Evolutionary conservation across 2,797 vertebrate genomes (phyloP).

Genomic region (Acrocephalus scirpaceus): DNA sequence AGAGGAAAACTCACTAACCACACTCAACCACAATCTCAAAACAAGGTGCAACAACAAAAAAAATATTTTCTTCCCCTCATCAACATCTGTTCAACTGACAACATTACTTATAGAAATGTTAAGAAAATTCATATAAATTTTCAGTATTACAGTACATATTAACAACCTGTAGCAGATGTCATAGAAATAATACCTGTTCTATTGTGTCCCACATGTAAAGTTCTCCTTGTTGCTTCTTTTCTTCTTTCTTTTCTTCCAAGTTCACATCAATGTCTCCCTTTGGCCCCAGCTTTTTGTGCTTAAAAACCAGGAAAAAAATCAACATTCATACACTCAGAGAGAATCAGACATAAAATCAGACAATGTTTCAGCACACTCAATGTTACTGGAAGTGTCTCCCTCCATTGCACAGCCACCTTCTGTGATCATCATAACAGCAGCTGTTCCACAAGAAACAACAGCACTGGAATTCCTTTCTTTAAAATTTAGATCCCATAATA

Average conservation of each 20-base stretch:
- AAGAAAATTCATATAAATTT: background rate
- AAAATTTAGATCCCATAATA: background rate
- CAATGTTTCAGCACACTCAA: background rate
- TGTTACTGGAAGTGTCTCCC: background rate
- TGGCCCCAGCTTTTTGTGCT: conserved; percentile 96
- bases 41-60: background rate
- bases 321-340: background rate
- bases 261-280: conserved; percentile 77
- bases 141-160: background rate
- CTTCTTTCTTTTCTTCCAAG: conserved; percentile 83
- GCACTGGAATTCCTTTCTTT: background rate
- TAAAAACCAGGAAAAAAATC: background rate
- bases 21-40: background rate
- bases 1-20: background rate
- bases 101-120: background rate
- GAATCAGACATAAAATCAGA: background rate
- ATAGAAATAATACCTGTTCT: conserved; percentile 83
- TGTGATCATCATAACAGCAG: background rate
- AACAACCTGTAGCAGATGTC: background rate
- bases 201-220: conserved; percentile 96
- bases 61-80: background rate
- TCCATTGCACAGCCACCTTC: background rate
- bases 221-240: conserved; percentile 88
- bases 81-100: background rate
- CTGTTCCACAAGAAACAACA: background rate